Conservation (phyloP, 2,113 vertebrate species). For the Trematomus loennbergii region DNA sequence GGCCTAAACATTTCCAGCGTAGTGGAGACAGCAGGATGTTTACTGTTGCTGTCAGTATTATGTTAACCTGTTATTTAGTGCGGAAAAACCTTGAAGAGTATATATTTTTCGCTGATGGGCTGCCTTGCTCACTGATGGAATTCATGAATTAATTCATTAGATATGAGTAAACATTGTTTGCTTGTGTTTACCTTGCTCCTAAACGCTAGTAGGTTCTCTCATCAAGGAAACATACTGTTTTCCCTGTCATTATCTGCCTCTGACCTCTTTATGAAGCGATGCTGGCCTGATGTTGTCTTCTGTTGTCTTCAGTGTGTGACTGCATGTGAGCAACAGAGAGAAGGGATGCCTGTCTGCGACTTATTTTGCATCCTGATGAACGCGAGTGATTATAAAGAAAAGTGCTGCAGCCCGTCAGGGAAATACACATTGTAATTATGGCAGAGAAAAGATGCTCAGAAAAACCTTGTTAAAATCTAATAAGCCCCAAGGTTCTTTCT, state of each 20-base stretch:
- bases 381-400: conserved; percentile 69
- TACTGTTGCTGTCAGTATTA: conserved; percentile 50
- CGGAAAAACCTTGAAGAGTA: conserved; percentile 32
- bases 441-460: conserved; percentile 59
- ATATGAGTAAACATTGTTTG: background rate
- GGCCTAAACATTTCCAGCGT: conserved; percentile 54
- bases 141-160: conserved; percentile 18
- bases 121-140: conserved; percentile 12
- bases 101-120: conserved; percentile 9
- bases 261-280: conserved; percentile 4
- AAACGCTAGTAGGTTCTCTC: too few relatives aligned
- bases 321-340: background rate
- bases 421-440: conserved; percentile 78
- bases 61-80: conserved; percentile 29
- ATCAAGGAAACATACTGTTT: background rate
- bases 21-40: conserved; percentile 43
- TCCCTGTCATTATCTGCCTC: background rate
- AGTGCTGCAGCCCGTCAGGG: conserved; percentile 58
- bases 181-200: background rate
- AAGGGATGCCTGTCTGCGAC: conserved; percentile 31
- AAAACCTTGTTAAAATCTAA: conserved; percentile 78
- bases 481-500: conserved; percentile 67
- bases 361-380: conserved; percentile 64
- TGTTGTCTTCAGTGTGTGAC: conserved; percentile 11
- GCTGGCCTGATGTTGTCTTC: conserved; percentile 17